These are phyloP conservation scores for Microcebus lehilahytsara DNA, from an alignment of 2,113 vertebrate species.

Conservation along the genomic window DNA sequence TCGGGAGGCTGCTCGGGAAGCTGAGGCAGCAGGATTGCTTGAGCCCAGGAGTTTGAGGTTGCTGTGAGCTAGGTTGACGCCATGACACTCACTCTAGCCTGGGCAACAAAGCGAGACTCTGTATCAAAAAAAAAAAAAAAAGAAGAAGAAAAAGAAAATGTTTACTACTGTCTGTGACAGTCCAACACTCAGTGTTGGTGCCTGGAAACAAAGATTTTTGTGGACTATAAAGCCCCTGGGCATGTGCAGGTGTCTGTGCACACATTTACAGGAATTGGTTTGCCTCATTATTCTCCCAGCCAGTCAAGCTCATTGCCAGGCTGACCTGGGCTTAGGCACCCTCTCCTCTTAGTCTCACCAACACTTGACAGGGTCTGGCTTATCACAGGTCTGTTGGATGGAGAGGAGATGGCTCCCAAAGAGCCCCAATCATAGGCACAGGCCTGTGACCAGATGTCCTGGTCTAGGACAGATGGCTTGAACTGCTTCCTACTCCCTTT, in stretches of 20 bases:
- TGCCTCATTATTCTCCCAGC: neutral
- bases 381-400: neutral
- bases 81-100: no score
- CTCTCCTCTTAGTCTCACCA: neutral
- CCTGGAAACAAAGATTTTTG: neutral
- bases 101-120: no score
- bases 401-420: neutral
- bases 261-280: neutral
- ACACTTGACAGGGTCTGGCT: neutral
- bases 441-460: neutral
- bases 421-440: neutral
- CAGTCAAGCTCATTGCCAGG: neutral
- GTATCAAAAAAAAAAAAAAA: no score
- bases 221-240: neutral
- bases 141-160: neutral
- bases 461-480: constrained; percentile 21
- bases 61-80: no score
- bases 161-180: neutral
- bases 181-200: neutral
- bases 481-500: neutral
- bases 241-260: neutral
- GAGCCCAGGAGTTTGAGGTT: no score
- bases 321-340: neutral
- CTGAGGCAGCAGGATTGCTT: no score
- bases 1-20: no score